Percentiles rank a stretch among this genome's conserved stretches.
These are phyloP conservation scores for Dicycla oo DNA, from an alignment of 2,888 invertebrate genomes.

Conservation along the genomic window DNA sequence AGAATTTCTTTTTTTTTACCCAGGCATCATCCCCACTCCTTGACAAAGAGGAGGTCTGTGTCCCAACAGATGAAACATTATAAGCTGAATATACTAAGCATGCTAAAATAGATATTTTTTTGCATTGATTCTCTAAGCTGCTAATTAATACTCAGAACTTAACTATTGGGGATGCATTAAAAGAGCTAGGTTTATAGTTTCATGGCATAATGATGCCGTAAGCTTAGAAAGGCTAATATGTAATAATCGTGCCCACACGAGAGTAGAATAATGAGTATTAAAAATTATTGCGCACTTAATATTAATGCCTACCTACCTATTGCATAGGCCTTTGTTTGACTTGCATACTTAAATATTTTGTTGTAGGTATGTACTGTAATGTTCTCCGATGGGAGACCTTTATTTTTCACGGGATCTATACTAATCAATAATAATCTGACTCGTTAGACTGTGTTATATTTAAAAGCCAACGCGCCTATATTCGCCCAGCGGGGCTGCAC, in stretches of 20 bases:
- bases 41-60: not conserved
- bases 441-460: too few relatives aligned
- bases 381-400: too few relatives aligned
- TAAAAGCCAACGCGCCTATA: too few relatives aligned
- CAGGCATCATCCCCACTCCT: too few relatives aligned
- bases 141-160: too few relatives aligned
- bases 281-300: conserved; percentile 46
- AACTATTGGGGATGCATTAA: not conserved
- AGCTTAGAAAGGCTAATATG: conserved; percentile 37
- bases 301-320: conserved; percentile 33
- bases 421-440: too few relatives aligned
- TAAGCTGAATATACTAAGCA: not conserved
- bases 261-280: conserved; percentile 35
- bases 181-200: not conserved
- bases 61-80: not conserved
- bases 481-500: too few relatives aligned
- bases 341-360: conserved; percentile 46
- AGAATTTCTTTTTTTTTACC: too few relatives aligned
- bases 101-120: not conserved
- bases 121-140: not conserved
- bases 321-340: conserved; percentile 18
- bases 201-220: not conserved
- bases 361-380: not conserved
- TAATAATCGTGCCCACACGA: conserved; percentile 15
- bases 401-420: too few relatives aligned